Evolutionary conservation across 1,140 invertebrate genomes (phyloP).

Genomic region (Caenorhabditis inopinata): DNA sequence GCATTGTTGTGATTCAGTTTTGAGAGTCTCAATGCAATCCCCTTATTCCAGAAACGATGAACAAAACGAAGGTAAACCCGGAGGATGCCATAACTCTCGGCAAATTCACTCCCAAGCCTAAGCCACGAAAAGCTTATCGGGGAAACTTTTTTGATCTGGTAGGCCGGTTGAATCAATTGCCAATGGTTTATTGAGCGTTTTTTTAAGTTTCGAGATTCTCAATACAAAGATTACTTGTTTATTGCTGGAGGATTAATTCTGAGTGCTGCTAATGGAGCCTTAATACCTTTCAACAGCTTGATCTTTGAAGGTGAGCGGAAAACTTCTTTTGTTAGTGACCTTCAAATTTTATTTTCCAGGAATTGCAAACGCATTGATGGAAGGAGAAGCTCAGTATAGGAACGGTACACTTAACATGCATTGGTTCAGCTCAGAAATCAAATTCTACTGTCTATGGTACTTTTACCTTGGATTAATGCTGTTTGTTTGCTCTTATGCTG

Average conservation of each 20-base stretch:
- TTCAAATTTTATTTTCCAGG: slow-evolving; percentile 55
- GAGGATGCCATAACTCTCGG: slow-evolving; percentile 11
- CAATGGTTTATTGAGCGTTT: too few species aligned
- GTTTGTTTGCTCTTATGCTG: slow-evolving; percentile 46
- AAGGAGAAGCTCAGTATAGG: slow-evolving; percentile 46
- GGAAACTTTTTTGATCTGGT: slow-evolving; percentile 27
- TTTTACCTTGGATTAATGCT: slow-evolving; percentile 45
- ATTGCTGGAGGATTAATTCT: background rate
- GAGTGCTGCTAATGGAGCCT: slow-evolving; percentile 28
- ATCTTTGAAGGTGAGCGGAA: slow-evolving; percentile 36
- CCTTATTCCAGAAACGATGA: background rate
- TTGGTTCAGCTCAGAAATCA: slow-evolving; percentile 47
- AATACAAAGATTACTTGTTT: background rate
- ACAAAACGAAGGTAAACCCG: slow-evolving; percentile 21
- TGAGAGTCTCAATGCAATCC: background rate
- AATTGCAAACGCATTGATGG: slow-evolving; percentile 54
- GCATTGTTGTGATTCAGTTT: too few species aligned
- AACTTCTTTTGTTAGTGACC: too few species aligned
- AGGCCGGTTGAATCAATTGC: background rate
- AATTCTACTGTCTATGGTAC: slow-evolving; percentile 47
- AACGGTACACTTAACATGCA: slow-evolving; percentile 47
- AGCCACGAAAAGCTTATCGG: background rate
- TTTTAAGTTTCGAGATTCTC: slow-evolving; percentile 27
- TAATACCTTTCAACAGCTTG: slow-evolving; percentile 20
- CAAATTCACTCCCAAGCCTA: slow-evolving; percentile 9